Evolutionary conservation across 2,113 vertebrate species (phyloP).

Genomic region (Eurypyga helias): DNA sequence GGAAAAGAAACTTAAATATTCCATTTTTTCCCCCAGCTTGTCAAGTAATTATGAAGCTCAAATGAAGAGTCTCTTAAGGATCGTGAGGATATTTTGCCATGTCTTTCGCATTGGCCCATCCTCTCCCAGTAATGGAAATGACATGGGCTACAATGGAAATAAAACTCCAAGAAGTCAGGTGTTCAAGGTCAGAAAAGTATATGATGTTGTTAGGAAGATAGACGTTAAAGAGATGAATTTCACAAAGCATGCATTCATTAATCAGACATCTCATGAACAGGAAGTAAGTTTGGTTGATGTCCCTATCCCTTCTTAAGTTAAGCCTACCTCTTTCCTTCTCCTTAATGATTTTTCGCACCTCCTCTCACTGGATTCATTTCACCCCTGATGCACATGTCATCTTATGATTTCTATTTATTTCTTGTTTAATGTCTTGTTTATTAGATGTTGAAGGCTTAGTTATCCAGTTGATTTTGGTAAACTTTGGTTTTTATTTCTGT

Average conservation of each 20-base stretch:
- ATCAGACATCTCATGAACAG: conserved; percentile 78
- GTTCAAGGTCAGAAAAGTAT: conserved; percentile 93
- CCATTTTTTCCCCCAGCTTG: conserved; percentile 79
- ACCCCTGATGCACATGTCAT: background rate
- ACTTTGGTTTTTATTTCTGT: background rate
- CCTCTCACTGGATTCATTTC: background rate
- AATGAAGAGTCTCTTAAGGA: conserved; percentile 97
- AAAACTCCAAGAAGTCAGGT: conserved; percentile 97
- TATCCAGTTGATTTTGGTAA: background rate
- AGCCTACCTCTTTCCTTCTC: conserved; percentile 14
- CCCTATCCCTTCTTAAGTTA: conserved; percentile 62
- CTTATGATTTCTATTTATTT: conserved; percentile 17
- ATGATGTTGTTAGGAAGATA: conserved; percentile 82
- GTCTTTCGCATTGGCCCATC: conserved; percentile 95
- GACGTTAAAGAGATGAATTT: conserved; percentile 79
- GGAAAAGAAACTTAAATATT: conserved; percentile 45
- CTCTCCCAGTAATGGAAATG: conserved; percentile 92
- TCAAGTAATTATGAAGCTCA: conserved; percentile 98
- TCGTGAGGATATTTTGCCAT: conserved; percentile 96
- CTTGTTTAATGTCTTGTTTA: background rate
- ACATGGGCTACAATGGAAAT: conserved; percentile 99
- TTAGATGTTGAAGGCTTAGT: background rate
- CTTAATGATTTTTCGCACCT: background rate
- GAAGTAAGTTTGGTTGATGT: conserved; percentile 77
- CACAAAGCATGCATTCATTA: conserved; percentile 79